A percentile compares a stretch with the other conserved stretches of the same genome.
Evolutionary conservation across 2,888 invertebrate species (phyloP).

Genomic region (Cephus runcator): DNA sequence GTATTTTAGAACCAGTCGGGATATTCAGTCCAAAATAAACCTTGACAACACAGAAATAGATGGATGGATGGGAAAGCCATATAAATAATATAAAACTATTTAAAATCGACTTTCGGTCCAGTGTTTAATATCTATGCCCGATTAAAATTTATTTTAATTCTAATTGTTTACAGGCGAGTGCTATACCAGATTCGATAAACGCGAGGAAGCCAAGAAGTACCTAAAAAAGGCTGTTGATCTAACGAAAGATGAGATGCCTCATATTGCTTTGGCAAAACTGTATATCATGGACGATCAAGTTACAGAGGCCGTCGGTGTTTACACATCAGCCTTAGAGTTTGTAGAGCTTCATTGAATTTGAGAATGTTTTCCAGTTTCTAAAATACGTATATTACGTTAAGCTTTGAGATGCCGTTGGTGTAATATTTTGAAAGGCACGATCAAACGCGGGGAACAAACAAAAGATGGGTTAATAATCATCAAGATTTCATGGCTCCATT

Average conservation of each 20-base stretch:
- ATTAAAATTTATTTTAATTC: background rate
- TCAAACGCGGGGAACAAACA: background rate
- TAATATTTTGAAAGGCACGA: background rate
- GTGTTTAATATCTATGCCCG: no score
- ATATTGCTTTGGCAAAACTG: slow-evolving; percentile 77
- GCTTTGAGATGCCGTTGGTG: background rate
- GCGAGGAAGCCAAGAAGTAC: slow-evolving; percentile 77
- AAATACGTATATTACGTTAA: background rate
- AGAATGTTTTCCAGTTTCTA: background rate
- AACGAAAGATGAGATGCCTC: slow-evolving; percentile 80
- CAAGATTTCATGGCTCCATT: background rate
- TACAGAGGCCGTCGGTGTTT: slow-evolving; percentile 77
- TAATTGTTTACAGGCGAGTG: slow-evolving; percentile 74
- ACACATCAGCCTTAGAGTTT: slow-evolving; percentile 79
- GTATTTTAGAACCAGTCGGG: no score
- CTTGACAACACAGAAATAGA: no score
- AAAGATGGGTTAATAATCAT: background rate
- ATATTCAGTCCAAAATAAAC: no score
- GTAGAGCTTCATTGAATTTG: slow-evolving; percentile 40
- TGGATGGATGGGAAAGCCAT: background rate
- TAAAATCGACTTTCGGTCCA: background rate
- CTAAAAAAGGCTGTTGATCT: slow-evolving; percentile 78
- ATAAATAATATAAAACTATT: background rate
- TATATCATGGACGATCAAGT: slow-evolving; percentile 74
- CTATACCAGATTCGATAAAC: slow-evolving; percentile 75